Percentiles rank a stretch among this genome's conserved stretches.
phyloP scores from a whole-genome alignment of 2,797 vertebrate genomes.

The Lepus oiostolus region DNA sequence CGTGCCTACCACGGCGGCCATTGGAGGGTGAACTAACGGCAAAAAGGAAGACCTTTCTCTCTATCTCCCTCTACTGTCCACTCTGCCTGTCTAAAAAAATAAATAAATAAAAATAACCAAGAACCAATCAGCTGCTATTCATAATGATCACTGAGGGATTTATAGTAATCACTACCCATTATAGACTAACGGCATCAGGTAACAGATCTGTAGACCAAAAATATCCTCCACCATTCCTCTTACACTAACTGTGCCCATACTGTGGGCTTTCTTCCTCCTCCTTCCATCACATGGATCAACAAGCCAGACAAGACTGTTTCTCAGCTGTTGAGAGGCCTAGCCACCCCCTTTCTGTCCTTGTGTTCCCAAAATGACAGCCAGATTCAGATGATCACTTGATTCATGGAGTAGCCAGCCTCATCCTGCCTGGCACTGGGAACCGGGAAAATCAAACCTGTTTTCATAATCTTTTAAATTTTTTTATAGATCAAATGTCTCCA shows the following conservation, averaged over 20 bases:
- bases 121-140: conserved; percentile 36
- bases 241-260: no score
- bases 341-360: background rate
- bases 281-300: background rate
- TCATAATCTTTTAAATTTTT: background rate
- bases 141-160: conserved; percentile 72
- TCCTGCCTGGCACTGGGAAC: background rate
- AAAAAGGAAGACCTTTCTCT: no score
- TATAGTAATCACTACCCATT: conserved; percentile 67
- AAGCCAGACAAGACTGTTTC: background rate
- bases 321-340: background rate
- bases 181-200: conserved; percentile 66
- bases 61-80: no score
- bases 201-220: conserved; percentile 72
- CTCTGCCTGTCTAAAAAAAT: background rate
- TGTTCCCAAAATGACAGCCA: background rate
- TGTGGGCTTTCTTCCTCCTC: background rate
- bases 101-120: conserved; percentile 63
- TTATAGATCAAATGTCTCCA: no score
- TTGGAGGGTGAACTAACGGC: no score
- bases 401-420: background rate
- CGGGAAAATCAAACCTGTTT: background rate
- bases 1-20: no score
- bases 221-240: background rate
- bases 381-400: background rate